Base-by-base conservation (phyloP, 2,888 invertebrate species). In the Mesochorus sp. region DNA sequence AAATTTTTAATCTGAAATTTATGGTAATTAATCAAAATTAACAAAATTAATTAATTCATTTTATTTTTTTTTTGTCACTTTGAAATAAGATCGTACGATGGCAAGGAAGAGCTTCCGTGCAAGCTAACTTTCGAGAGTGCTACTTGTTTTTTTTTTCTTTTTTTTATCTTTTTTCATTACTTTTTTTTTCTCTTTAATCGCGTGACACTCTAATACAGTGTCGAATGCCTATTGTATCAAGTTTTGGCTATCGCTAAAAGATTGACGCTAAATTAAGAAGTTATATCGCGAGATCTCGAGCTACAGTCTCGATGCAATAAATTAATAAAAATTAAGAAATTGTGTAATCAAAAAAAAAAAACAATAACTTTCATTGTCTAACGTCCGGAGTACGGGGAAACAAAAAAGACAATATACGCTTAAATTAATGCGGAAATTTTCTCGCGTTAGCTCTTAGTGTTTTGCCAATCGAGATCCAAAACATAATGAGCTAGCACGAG, bases 91-190 rank as follows among this genome's bases (percentile, higher is more conserved):
- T n/a, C n/a, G n/a, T n/a, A 70, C 73, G 84, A 85, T 83, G 82
- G 84, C 84, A 84, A 84, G 81, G 83, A 81, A 81, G 83, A 86
- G 85, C 85, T 81, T 84, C 84, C 82, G 86, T 84, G 86, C 87
- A 85, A 87, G 87, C 88, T 87, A 88, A 88, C 88, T 88, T 88
- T 88, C 86, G 87, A 87, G 84, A 88, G 86, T 86, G 86, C 87
- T 87, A 88, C 86, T 84, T 84, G 75, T 78, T 81, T 67, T 55
- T 80, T 80, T 76, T n/a, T n/a, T n/a, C n/a, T n/a, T n/a, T n/a
- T n/a, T n/a, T n/a, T n/a, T n/a, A n/a, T n/a, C n/a, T n/a, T n/a
- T n/a, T n/a, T n/a, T n/a, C n/a, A n/a, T n/a, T n/a, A n/a, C n/a
- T n/a, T n/a, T n/a, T n/a, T n/a, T n/a, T n/a, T n/a, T n/a, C n/a